Conservation (phyloP, 1,140 invertebrate species). For the Drosophila baimaii region DNA sequence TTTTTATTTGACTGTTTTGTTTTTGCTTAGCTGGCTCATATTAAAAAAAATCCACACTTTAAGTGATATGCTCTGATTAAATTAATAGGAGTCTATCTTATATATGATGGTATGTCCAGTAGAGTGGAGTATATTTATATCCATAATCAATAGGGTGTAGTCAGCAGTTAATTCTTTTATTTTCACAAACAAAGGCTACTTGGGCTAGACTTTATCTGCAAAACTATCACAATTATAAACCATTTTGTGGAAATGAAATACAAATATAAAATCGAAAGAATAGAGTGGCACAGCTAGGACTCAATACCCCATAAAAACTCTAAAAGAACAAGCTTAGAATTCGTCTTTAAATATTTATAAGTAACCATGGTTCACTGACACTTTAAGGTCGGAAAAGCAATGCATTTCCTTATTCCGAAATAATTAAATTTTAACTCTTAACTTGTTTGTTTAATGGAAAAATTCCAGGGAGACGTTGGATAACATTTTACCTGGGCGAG, state of each 20-base stretch:
- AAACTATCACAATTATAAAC: no score
- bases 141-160: not conserved
- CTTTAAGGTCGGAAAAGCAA: not conserved
- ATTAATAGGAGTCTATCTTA: not conserved
- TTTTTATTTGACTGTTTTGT: constrained; percentile 7
- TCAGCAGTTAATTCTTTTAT: not conserved
- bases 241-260: no score
- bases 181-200: no score
- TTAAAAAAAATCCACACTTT: constrained; percentile 40
- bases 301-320: no score
- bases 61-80: constrained; percentile 2
- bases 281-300: no score
- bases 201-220: no score
- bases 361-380: not conserved
- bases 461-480: not conserved
- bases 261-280: no score
- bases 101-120: not conserved
- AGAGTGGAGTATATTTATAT: not conserved
- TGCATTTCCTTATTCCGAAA: not conserved
- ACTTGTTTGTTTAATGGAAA: constrained; percentile 5
- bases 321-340: no score
- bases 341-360: not conserved
- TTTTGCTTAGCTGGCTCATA: constrained; percentile 13
- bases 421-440: not conserved
- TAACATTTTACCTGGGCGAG: constrained; percentile 2